Base-by-base conservation (phyloP, 2,888 invertebrate genomes). In the Petrophora chlorosata region DNA sequence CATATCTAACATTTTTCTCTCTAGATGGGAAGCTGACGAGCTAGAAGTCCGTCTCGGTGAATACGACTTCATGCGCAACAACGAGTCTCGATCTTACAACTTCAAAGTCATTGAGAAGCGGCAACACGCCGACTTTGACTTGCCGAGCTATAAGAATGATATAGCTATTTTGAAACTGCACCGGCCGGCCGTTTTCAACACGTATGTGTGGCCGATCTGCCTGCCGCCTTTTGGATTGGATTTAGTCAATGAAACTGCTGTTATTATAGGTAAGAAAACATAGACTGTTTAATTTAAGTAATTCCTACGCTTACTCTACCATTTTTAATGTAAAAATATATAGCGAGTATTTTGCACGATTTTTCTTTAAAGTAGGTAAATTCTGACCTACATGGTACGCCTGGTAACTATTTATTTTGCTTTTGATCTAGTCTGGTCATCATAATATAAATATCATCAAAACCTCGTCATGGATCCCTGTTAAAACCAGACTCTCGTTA, bases 121-220 rank as follows among this genome's bases (percentile, higher is more conserved):
- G 0, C 86, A 92, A 29, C 96, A 97, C 74, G 89, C 91, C 26
- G 92, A 93, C 34, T 97, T 93, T 72, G 92, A 95, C 63, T 72
- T 91, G 1, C 73, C 91, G 0, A 94, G 92, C 49, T 95, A 94
- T 71, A 92, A 92, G 54, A 92, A 97, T 69, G 97, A 97, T 67
- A 94, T 97, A 38, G 95, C 95, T 0, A 91, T 97, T 23, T 61
- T 97, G 29, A 93, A 92, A 63, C 82, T 96, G 38, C 90, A 93
- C 53, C 82, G 92, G 5, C 90, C 94, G 0, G 93, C 94, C 0
- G 80, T 92, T 3, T 96, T 96, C 74, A 94, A 94, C 65, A 92
- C 93, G 0, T 96, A 95, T 67, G 94, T 97, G 39, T 95, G 96
- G 94, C 96, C 96, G 0, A 93, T 96, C 41, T 97, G 97, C 73